These are phyloP conservation scores for Tenebrio molitor DNA, from an alignment of 1,140 invertebrate genomes.

Conservation along the genomic window DNA sequence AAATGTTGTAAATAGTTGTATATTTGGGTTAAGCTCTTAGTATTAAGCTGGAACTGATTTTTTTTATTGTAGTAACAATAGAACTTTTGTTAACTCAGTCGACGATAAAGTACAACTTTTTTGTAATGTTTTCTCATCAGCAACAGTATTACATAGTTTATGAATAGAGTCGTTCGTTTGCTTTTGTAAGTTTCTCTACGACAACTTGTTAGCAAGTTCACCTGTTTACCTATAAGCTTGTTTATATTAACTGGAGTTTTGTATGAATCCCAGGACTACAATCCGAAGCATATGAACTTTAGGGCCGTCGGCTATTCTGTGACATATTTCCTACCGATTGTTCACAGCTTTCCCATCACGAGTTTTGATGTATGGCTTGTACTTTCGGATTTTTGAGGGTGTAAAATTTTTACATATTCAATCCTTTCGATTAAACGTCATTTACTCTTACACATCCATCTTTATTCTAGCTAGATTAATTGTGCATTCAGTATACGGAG, in stretches of 20 bases:
- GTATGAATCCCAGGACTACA: constrained; percentile 13
- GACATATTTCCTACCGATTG: constrained; percentile 35
- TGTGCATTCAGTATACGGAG: constrained; percentile 7
- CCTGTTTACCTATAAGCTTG: background rate
- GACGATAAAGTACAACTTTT: constrained; percentile 24
- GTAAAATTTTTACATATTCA: constrained; percentile 9
- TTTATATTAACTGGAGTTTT: constrained; percentile 4
- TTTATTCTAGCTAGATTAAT: too few species aligned
- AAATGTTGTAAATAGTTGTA: constrained; percentile 36
- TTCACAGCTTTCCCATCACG: constrained; percentile 27
- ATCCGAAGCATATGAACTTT: constrained; percentile 26
- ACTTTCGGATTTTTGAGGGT: constrained; percentile 1
- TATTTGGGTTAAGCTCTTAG: background rate
- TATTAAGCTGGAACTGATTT: constrained; percentile 8
- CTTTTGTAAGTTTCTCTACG: too few species aligned
- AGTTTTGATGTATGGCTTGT: constrained; percentile 23
- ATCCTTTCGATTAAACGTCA: background rate
- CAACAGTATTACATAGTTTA: constrained; percentile 15
- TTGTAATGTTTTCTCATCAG: constrained; percentile 4
- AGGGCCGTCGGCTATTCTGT: constrained; percentile 18
- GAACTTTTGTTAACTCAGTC: background rate
- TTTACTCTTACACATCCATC: background rate
- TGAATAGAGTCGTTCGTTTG: background rate
- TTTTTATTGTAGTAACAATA: background rate
- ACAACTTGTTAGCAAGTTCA: too few species aligned